A percentile compares a stretch with the other conserved stretches of the same genome.
These are phyloP conservation scores for Etheostoma spectabile DNA, from an alignment of 2,113 vertebrate species.

Conservation along the genomic window DNA sequence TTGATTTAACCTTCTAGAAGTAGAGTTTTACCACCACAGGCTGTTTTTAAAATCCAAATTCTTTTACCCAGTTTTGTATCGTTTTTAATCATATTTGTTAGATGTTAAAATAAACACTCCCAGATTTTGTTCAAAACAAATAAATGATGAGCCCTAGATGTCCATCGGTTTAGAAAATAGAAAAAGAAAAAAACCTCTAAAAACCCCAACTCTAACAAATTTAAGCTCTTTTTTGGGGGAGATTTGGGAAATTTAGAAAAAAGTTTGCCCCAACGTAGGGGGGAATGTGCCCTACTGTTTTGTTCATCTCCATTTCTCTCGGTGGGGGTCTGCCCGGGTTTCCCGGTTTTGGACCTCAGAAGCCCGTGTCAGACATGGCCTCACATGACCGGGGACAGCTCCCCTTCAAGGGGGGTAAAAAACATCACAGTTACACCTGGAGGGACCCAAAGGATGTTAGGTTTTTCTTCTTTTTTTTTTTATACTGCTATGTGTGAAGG, in stretches of 20 bases:
- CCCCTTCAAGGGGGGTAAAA: constrained; percentile 97
- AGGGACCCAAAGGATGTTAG: no score
- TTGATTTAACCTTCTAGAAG: not conserved
- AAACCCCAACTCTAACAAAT: not conserved
- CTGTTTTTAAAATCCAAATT: not conserved
- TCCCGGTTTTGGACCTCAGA: constrained; percentile 96
- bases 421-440: not conserved
- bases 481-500: constrained; percentile 78
- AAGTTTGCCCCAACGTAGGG: no score
- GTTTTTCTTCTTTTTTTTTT: not conserved
- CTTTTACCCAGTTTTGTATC: not conserved
- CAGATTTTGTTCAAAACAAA: not conserved
- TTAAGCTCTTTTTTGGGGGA: not conserved
- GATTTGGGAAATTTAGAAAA: no score
- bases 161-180: not conserved
- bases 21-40: not conserved
- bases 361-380: constrained; percentile 91
- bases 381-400: constrained; percentile 97
- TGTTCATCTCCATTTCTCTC: no score
- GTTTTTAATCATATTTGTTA: not conserved
- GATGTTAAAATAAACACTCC: not conserved
- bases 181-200: not conserved
- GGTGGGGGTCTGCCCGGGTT: no score
- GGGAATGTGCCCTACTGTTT: no score
- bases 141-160: not conserved